Evolutionary conservation across 1,140 invertebrate genomes (phyloP).

Genomic region (Drosophila truncata): DNA sequence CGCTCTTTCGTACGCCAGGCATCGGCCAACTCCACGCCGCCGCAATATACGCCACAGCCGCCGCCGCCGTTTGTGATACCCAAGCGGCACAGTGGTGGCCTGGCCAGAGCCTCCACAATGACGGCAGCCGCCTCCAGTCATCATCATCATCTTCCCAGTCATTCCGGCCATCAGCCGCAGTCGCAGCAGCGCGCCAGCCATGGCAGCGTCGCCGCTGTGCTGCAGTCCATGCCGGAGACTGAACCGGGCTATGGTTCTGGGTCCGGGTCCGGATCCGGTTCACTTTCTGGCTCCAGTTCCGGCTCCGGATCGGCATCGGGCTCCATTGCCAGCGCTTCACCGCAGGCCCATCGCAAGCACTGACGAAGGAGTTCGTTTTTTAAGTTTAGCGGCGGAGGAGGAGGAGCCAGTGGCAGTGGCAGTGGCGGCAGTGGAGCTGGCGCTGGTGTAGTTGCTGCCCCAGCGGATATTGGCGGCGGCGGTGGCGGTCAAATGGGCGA

Average conservation of each 20-base stretch:
- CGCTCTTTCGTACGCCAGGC: slow-evolving; percentile 75
- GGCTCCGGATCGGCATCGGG: slow-evolving; percentile 40
- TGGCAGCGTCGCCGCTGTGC: slow-evolving; percentile 68
- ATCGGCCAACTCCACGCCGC: slow-evolving; percentile 82
- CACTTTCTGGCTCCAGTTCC: slow-evolving; percentile 41
- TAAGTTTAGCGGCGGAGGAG: slow-evolving; percentile 59
- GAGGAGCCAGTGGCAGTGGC: slow-evolving; percentile 5
- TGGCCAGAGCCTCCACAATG: slow-evolving; percentile 73
- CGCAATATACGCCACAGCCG: slow-evolving; percentile 85
- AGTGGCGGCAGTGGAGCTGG: slow-evolving; percentile 32
- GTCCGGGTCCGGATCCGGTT: slow-evolving; percentile 43
- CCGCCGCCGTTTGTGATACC: slow-evolving; percentile 87
- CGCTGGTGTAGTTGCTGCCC: slow-evolving; percentile 5
- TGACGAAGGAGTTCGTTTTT: slow-evolving; percentile 85
- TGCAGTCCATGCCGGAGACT: slow-evolving; percentile 68
- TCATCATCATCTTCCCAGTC: slow-evolving; percentile 4
- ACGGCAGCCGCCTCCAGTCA: slow-evolving; percentile 36
- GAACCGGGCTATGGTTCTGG: slow-evolving; percentile 35
- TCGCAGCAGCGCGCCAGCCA: slow-evolving; percentile 75
- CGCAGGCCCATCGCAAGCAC: slow-evolving; percentile 77
- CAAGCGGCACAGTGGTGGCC: slow-evolving; percentile 80
- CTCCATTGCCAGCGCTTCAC: slow-evolving; percentile 61
- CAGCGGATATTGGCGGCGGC: slow-evolving; percentile 33
- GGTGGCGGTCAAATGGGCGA: slow-evolving; percentile 72
- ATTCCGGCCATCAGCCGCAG: slow-evolving; percentile 30